phyloP scores from a whole-genome alignment of 1,140 invertebrate species.

The Aphelinus atriplicis region DNA sequence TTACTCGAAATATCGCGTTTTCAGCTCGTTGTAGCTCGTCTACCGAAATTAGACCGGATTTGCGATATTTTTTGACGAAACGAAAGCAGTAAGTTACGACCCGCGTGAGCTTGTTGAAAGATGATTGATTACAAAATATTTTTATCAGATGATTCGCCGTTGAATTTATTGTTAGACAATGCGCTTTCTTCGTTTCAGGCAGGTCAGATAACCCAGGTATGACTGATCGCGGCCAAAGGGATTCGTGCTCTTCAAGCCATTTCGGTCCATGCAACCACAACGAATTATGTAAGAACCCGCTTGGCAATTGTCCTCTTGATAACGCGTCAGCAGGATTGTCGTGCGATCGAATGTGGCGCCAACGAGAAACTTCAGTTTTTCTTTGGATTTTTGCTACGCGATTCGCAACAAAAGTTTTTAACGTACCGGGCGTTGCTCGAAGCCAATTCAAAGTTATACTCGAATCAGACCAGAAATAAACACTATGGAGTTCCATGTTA shows the following conservation, averaged over 20 bases:
- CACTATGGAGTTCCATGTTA: background rate
- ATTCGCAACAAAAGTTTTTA: background rate
- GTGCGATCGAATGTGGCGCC: background rate
- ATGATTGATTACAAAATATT: too few relatives aligned
- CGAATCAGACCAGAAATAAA: constrained; percentile 31
- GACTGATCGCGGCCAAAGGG: background rate
- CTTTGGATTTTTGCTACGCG: background rate
- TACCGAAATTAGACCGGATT: too few relatives aligned
- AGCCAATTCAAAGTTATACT: constrained; percentile 37
- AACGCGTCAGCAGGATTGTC: background rate
- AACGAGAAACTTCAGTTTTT: background rate
- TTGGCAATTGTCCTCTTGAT: background rate
- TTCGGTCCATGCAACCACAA: background rate
- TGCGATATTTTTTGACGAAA: too few relatives aligned
- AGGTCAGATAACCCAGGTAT: background rate
- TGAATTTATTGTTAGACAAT: too few relatives aligned
- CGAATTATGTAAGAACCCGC: background rate
- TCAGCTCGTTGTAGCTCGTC: too few relatives aligned
- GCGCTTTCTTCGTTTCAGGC: too few relatives aligned
- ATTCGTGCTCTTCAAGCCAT: background rate
- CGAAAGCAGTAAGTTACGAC: too few relatives aligned
- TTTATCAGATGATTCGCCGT: too few relatives aligned
- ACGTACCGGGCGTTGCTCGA: constrained; percentile 34
- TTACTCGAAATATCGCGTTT: too few relatives aligned
- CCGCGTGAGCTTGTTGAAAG: too few relatives aligned